Evolutionary conservation across 2,113 vertebrate species (phyloP), one percentile per base, ranked within the genome.

Genomic region (Delphinus delphis): DNA sequence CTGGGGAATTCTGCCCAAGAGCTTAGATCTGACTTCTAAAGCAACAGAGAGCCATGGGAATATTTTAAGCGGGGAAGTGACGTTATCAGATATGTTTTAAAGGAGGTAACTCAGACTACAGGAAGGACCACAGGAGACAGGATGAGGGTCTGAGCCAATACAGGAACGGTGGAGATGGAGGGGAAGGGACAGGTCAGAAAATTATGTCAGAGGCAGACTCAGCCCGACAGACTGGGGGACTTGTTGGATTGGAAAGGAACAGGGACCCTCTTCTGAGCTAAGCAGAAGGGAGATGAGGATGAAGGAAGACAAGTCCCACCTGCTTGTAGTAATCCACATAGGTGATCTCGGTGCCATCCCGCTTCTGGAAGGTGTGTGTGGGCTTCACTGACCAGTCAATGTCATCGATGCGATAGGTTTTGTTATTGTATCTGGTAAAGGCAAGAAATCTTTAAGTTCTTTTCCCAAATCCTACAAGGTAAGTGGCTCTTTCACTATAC

Each of bases 261-360:
- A 67, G 17, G 38, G 36, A 83, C 44, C 44, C 21, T 12, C 53
- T 68, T 82, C 63, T 28, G 5, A 85, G 63, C 33, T 70, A 55
- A 81, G 47, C 77, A 21, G 12, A 53, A 86, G 85, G 68, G 60
- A 70, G 38, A n/a, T 21, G 13, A 63, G 21, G 50, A 83, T 11
- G 13, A 50, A 67, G 9, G 8, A 8, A n/a, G 62, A 6, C 2
- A 71, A 44, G 5, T 3, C 85, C 28, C 84, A 98, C 98, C 98
- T 99, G 98, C 73, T 96, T 96, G 63, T 98, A 99, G 81, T 99
- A 98, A 81, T 99, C 98, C 94, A 97, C 58, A 0, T 99, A 98
- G n/a, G 97, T 96, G 84, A 98, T 87, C 80, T 97, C 94, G 21
- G 96, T 88, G 71, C 98, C 98, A 5, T 98, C 98, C 23, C 93